These are phyloP conservation scores for Macrostomum lignano DNA, from an alignment of 1,140 invertebrate genomes.

Conservation along the genomic window DNA sequence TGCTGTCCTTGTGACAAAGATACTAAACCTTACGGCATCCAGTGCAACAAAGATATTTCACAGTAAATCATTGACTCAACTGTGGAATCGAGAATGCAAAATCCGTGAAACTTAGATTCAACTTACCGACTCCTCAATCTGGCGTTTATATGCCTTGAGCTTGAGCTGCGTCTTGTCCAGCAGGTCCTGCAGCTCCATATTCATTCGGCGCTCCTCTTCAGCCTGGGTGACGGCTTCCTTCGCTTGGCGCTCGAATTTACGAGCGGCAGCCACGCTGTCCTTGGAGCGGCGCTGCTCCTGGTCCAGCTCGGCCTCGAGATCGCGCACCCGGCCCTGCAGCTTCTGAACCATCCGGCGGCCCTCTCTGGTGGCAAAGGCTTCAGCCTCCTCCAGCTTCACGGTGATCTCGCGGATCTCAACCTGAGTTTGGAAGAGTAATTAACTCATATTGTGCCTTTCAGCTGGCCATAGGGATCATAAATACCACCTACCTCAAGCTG, in stretches of 20 bases:
- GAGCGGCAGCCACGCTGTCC: slow-evolving; percentile 14
- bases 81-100: too few species aligned
- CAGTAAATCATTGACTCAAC: too few species aligned
- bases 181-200: slow-evolving; percentile 16
- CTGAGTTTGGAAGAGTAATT: too few species aligned
- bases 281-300: slow-evolving; percentile 19
- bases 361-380: slow-evolving; percentile 23
- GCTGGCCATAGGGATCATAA: too few species aligned
- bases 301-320: slow-evolving; percentile 24
- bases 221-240: slow-evolving; percentile 14
- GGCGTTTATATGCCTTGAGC: slow-evolving; percentile 23
- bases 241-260: slow-evolving; percentile 19
- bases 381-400: slow-evolving; percentile 24
- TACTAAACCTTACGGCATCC: too few species aligned
- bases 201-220: slow-evolving; percentile 19
- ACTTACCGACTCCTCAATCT: slow-evolving; percentile 26
- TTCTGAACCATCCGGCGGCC: slow-evolving; percentile 26
- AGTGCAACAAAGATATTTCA: too few species aligned
- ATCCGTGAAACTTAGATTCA: too few species aligned
- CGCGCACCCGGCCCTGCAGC: slow-evolving; percentile 18
- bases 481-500: slow-evolving; percentile 23
- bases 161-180: slow-evolving; percentile 18
- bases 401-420: slow-evolving; percentile 27
- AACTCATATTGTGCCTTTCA: too few species aligned
- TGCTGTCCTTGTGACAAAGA: too few species aligned